These are phyloP conservation scores for Masticophis lateralis DNA, from an alignment of 2,797 vertebrate species.

Conservation along the genomic window DNA sequence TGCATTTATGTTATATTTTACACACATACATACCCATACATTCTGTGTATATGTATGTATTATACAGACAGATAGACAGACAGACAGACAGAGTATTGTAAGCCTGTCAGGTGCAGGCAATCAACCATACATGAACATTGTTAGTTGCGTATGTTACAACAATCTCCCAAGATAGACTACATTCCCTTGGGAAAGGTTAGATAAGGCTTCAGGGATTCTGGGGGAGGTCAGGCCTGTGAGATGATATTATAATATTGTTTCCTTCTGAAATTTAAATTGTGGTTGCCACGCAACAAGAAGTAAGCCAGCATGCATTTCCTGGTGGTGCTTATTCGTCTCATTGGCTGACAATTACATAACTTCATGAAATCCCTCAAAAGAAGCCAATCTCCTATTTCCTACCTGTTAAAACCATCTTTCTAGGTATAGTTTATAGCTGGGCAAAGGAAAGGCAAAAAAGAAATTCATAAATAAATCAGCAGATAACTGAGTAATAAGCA, in stretches of 20 bases:
- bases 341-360: not conserved
- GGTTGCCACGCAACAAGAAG: not conserved
- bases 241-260: not conserved
- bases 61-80: too few species aligned
- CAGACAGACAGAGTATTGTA: not conserved
- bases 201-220: not conserved
- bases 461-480: not conserved
- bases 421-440: not conserved
- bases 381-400: not conserved
- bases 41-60: too few species aligned
- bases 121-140: not conserved
- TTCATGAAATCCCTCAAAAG: not conserved
- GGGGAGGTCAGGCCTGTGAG: too few species aligned
- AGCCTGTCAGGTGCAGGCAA: not conserved
- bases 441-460: not conserved
- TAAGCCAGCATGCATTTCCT: not conserved
- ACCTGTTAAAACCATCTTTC: not conserved
- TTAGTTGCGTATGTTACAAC: not conserved
- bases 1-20: not conserved
- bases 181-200: not conserved
- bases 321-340: too few species aligned
- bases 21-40: too few species aligned
- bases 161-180: not conserved
- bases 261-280: not conserved
- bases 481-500: not conserved